Evolutionary conservation across 1,140 invertebrate genomes (phyloP).

Genomic region (Drosophila pseudoananassae): DNA sequence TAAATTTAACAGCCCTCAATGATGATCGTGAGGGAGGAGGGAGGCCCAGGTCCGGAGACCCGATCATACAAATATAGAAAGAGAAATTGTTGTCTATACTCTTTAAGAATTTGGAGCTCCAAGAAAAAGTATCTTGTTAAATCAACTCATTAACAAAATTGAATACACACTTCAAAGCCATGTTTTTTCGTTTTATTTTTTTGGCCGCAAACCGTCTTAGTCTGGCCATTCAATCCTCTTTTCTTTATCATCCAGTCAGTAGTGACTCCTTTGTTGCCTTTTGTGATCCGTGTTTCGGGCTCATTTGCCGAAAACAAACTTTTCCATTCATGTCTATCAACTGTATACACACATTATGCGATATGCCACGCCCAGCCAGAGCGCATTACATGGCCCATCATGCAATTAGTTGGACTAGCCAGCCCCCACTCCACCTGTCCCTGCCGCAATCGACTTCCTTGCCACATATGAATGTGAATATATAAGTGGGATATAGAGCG

Average conservation of each 20-base stretch:
- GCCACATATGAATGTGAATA: conserved; percentile 27
- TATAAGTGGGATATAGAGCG: conserved; percentile 30
- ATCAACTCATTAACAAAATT: not conserved
- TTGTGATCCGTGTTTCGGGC: conserved; percentile 37
- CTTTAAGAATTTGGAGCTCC: too few relatives aligned
- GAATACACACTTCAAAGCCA: not conserved
- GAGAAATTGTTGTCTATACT: too few relatives aligned
- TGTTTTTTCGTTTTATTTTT: not conserved
- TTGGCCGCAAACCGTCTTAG: not conserved
- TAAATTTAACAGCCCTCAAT: conserved; percentile 81
- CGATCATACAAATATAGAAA: not conserved
- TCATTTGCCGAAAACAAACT: conserved; percentile 47
- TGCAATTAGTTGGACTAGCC: conserved; percentile 45
- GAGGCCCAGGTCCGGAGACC: not conserved
- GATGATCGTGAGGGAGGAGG: conserved; percentile 17
- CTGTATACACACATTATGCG: conserved; percentile 52
- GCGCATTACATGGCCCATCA: conserved; percentile 45
- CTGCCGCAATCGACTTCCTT: conserved; percentile 23
- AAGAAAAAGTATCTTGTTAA: too few relatives aligned
- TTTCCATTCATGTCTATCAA: conserved; percentile 47
- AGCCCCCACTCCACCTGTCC: not conserved
- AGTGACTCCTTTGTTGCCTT: conserved; percentile 30
- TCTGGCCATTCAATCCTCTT: not conserved
- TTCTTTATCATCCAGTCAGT: conserved; percentile 4
- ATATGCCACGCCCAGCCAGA: conserved; percentile 57